Percentiles rank a stretch among this genome's conserved stretches.
phyloP scores from a whole-genome alignment of 2,888 invertebrate genomes.

The Pristionchus japonicus region DNA sequence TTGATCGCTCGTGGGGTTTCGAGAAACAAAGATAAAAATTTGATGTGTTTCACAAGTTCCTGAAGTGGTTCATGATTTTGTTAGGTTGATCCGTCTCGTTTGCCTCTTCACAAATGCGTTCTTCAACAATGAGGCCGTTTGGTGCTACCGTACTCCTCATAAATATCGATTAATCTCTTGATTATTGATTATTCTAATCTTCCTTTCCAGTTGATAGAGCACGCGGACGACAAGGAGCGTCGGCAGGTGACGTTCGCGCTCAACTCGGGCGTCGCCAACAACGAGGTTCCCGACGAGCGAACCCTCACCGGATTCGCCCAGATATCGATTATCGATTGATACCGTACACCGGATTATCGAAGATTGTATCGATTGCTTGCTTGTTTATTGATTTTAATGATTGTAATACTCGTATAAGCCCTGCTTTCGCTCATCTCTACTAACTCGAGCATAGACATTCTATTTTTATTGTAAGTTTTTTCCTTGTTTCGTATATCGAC shows the following conservation, averaged over 20 bases:
- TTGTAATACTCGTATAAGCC: neutral
- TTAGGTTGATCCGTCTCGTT: neutral
- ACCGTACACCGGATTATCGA: neutral
- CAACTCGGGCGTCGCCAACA: conserved; percentile 78
- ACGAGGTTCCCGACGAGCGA: conserved; percentile 86
- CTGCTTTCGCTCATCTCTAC: neutral
- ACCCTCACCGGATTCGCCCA: conserved; percentile 96
- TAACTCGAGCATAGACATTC: conserved; percentile 25
- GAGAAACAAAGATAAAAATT: neutral
- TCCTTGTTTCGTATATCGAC: neutral
- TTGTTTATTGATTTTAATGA: neutral
- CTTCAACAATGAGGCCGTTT: neutral
- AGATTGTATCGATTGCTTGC: neutral
- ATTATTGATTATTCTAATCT: neutral
- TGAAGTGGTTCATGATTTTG: neutral
- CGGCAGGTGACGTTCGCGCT: conserved; percentile 74
- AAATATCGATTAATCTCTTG: neutral
- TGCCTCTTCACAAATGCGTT: neutral
- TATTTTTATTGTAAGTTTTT: neutral
- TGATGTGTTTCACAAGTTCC: neutral
- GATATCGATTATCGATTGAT: conserved; percentile 88
- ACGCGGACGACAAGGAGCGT: conserved; percentile 62
- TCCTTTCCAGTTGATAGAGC: conserved; percentile 64
- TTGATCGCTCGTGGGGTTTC: no score
- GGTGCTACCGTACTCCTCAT: neutral